Percentiles rank a stretch among this genome's conserved stretches.
These are phyloP conservation scores for Cirrhinus mrigala DNA, from an alignment of 2,797 vertebrate genomes.

Conservation along the genomic window DNA sequence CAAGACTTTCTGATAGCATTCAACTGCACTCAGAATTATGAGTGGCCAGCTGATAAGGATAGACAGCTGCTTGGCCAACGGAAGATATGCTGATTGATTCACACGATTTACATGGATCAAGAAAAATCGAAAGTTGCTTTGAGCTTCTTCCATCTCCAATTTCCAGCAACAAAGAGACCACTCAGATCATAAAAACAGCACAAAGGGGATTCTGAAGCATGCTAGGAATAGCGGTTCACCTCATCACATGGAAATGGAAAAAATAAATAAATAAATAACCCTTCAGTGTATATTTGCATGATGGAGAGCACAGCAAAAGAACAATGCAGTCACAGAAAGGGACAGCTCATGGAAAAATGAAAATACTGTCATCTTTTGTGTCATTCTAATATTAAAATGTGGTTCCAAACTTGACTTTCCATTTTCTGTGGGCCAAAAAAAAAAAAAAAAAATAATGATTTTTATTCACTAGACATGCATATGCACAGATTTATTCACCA, in stretches of 20 bases:
- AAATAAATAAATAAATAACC: not conserved
- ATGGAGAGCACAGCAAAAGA: not conserved
- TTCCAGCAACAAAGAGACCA: slow-evolving; percentile 12
- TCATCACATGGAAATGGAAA: not conserved
- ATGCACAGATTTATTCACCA: no score
- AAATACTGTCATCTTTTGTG: no score
- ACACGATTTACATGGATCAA: slow-evolving; percentile 40
- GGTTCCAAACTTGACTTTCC: not conserved
- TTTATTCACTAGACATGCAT: no score
- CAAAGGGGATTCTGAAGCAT: slow-evolving; percentile 25
- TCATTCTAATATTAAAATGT: no score
- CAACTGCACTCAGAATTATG: slow-evolving; percentile 31
- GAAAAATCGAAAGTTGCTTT: slow-evolving; percentile 36
- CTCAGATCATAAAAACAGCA: slow-evolving; percentile 35
- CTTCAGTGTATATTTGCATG: not conserved
- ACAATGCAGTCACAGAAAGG: not conserved
- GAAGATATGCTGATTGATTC: slow-evolving; percentile 50
- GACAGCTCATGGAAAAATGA: no score
- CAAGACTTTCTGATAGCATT: slow-evolving; percentile 32
- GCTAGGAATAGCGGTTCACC: not conserved
- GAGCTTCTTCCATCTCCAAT: slow-evolving; percentile 14
- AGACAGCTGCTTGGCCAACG: slow-evolving; percentile 23
- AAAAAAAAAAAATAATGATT: not conserved
- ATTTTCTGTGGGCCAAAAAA: not conserved
- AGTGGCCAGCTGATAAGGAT: slow-evolving; percentile 42